Base-by-base conservation (phyloP, 30 jellyfish, hydroid and myxozoan species). In the Aurelia sp. region DNA sequence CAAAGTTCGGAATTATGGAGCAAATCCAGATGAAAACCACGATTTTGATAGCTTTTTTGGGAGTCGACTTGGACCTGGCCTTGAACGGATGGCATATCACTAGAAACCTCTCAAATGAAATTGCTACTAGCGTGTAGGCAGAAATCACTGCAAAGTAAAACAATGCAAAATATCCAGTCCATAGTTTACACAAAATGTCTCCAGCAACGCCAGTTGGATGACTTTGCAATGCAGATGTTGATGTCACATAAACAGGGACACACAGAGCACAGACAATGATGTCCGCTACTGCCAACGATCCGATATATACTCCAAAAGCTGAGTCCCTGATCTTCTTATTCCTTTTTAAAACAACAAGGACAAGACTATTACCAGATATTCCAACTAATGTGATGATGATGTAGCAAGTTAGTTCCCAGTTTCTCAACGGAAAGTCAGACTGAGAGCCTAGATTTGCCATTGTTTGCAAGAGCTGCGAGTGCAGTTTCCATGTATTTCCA, bases 151-250 rank as follows among this genome's bases (percentile, higher is more conserved):
- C 92, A 50, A 82, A 82, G 23, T 60, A 74, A 35, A 82, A 82
- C 48, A 82, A 44, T 11, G 72, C 68, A 55, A 59, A 59, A 37
- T 82, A 82, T 1, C 92, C 92, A 21, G 92, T 62, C 44, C 71
- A 44, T 0, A 82, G 3, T 47, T 69, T 68, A 71, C 92, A 82
- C 76, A 82, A 15, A 55, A 82, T 44, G 21, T 82, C 92, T 12
- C 92, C 92, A 23, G 69, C 77, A 11, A 66, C 19, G 0, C 92
- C 92, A 19, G 70, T 10, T 30, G 92, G 92, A 47, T 82, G 92
- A 21, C 47, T 23, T 47, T 11, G 44, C 41, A 68, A 82, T 60
- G 65, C 33, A n/a, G 92, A 82, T 6, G 81, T 57, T 23, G 92
- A 82, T 35, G 86, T 82, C 16, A 69, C 69, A 50, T 82, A 82